Percentiles rank a stretch among this genome's conserved stretches.
These are phyloP conservation scores for Phocoena sinus DNA, from an alignment of 2,113 vertebrate species.

Conservation along the genomic window DNA sequence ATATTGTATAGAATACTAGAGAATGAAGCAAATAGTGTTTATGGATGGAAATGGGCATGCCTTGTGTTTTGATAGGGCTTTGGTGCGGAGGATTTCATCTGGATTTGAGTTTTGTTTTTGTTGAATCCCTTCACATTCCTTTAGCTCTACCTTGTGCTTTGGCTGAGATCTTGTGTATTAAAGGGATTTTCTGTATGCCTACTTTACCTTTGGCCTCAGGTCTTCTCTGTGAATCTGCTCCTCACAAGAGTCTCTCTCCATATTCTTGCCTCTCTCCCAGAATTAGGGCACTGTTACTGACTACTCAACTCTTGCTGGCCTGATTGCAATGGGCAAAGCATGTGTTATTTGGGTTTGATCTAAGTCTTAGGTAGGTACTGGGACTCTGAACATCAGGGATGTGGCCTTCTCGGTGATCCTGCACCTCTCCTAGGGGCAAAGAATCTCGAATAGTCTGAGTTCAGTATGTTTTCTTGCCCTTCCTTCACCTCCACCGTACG, in stretches of 20 bases:
- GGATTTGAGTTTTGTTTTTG: neutral
- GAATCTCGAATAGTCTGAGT: neutral
- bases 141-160: neutral
- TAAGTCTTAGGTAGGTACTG: neutral
- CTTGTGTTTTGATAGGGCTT: neutral
- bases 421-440: neutral
- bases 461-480: neutral
- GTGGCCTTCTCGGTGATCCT: neutral
- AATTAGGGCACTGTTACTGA: neutral
- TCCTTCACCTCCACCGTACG: fast-evolving
- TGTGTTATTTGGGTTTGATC: neutral
- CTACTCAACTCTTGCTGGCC: neutral
- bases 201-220: neutral
- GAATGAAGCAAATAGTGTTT: neutral
- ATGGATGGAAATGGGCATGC: neutral
- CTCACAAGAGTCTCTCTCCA: neutral
- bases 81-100: neutral
- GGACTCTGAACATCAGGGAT: neutral
- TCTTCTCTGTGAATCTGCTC: neutral
- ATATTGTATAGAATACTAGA: neutral
- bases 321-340: no score
- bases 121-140: neutral
- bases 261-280: neutral
- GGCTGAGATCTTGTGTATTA: neutral
- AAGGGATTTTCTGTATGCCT: neutral